phyloP scores from a whole-genome alignment of 2,797 vertebrate genomes.

The Rhynchotus rufescens region DNA sequence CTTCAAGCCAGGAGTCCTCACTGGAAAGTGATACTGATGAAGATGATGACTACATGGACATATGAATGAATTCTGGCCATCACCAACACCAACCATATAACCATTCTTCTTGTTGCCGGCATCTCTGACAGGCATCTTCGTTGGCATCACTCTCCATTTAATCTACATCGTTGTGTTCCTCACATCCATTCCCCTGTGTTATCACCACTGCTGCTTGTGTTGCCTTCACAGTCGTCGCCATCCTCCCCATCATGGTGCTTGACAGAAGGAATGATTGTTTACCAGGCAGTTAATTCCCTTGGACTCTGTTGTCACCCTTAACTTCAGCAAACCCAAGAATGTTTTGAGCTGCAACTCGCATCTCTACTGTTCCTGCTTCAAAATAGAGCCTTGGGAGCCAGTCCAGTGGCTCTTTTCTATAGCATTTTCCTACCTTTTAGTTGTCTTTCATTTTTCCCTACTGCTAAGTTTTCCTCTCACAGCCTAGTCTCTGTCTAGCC shows the following conservation, averaged over 20 bases:
- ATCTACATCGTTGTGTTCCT: slow-evolving; percentile 33
- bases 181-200: slow-evolving; percentile 44
- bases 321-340: slow-evolving; percentile 21
- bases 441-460: slow-evolving; percentile 16
- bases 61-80: slow-evolving; percentile 75
- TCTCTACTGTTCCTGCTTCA: slow-evolving; percentile 42
- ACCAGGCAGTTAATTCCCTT: slow-evolving; percentile 9
- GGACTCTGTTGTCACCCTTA: not conserved
- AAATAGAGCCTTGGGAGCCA: slow-evolving; percentile 30
- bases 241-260: slow-evolving; percentile 61
- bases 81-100: slow-evolving; percentile 57
- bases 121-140: slow-evolving; percentile 43
- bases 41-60: slow-evolving; percentile 95
- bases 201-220: slow-evolving; percentile 41
- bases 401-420: not conserved
- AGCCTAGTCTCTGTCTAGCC: slow-evolving; percentile 8
- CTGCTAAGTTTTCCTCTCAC: slow-evolving; percentile 17
- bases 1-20: slow-evolving; percentile 97
- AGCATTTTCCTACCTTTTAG: not conserved
- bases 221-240: slow-evolving; percentile 50
- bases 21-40: slow-evolving; percentile 98
- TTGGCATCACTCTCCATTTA: slow-evolving; percentile 56
- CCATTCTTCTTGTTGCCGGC: slow-evolving; percentile 47
- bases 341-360: slow-evolving; percentile 31
- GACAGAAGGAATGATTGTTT: slow-evolving; percentile 11